phyloP scores from a whole-genome alignment of 2,113 vertebrate genomes.

The Dendrocopos noguchii region DNA sequence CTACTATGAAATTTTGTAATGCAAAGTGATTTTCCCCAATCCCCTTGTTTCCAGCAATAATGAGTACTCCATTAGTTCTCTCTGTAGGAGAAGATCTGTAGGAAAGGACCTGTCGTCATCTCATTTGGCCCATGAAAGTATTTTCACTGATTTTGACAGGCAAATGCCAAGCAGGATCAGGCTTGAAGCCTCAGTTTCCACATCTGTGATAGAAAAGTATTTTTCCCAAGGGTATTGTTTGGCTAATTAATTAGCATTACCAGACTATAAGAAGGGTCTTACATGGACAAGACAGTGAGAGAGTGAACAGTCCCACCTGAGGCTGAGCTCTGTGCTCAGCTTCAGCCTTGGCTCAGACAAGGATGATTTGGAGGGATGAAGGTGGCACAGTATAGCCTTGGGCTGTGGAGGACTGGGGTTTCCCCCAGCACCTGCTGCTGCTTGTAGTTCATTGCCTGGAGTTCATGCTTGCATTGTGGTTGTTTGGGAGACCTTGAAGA shows the following conservation, averaged over 20 bases:
- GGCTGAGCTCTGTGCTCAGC: not conserved
- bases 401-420: not conserved
- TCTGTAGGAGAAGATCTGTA: not conserved
- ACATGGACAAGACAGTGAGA: not conserved
- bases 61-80: not conserved
- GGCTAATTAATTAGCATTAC: not conserved
- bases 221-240: not conserved
- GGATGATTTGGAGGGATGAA: not conserved
- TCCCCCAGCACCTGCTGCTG: not conserved
- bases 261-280: not conserved
- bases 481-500: slow-evolving; percentile 29
- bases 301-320: not conserved
- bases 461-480: not conserved
- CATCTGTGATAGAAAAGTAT: not conserved
- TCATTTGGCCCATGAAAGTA: not conserved
- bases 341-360: not conserved
- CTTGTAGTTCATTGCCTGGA: not conserved
- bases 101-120: not conserved
- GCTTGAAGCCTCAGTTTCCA: not conserved
- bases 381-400: not conserved
- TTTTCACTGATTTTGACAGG: not conserved
- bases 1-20: not conserved
- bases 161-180: not conserved
- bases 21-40: not conserved
- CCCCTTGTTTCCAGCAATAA: not conserved